Conservation (phyloP, 2,797 vertebrate species). For the Poecilia picta region DNA sequence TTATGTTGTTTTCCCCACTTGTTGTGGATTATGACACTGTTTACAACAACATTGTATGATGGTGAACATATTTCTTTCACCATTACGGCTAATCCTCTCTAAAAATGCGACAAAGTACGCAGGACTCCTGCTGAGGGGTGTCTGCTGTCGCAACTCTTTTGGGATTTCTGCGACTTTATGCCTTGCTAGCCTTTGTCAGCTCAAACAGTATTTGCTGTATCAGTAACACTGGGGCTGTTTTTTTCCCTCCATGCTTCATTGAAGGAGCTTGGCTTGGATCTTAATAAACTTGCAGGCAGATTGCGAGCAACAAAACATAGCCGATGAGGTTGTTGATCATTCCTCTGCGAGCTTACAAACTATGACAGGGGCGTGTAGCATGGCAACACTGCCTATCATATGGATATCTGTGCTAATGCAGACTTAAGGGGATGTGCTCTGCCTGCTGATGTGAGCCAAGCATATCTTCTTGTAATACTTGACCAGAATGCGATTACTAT, state of each 20-base stretch:
- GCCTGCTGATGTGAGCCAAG: conserved; percentile 45
- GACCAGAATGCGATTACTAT: conserved; percentile 51
- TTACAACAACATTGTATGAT: conserved; percentile 51
- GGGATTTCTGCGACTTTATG: conserved; percentile 51
- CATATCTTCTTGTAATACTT: conserved; percentile 69
- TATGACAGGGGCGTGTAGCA: conserved; percentile 36
- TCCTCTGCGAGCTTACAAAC: conserved; percentile 34
- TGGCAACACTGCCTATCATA: conserved; percentile 30
- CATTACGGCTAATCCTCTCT: conserved; percentile 60
- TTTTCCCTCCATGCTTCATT: conserved; percentile 25
- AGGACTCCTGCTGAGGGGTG: conserved; percentile 40
- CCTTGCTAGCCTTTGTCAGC: conserved; percentile 28
- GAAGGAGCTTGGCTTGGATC: conserved; percentile 37
- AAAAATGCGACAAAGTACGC: conserved; percentile 59
- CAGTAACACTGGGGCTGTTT: conserved; percentile 46
- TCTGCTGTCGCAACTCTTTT: conserved; percentile 35
- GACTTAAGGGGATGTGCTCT: conserved; percentile 62
- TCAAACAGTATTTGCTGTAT: conserved; percentile 45
- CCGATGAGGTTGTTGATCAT: conserved; percentile 19
- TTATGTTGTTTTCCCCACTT: conserved; percentile 59
- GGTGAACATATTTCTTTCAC: conserved; percentile 58
- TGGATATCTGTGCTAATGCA: conserved; percentile 73
- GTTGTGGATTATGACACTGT: conserved; percentile 54
- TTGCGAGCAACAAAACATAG: conserved; percentile 37
- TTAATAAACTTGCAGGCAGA: conserved; percentile 34